phyloP scores from a whole-genome alignment of 2,113 vertebrate genomes.

The Oncorhynchus keta region DNA sequence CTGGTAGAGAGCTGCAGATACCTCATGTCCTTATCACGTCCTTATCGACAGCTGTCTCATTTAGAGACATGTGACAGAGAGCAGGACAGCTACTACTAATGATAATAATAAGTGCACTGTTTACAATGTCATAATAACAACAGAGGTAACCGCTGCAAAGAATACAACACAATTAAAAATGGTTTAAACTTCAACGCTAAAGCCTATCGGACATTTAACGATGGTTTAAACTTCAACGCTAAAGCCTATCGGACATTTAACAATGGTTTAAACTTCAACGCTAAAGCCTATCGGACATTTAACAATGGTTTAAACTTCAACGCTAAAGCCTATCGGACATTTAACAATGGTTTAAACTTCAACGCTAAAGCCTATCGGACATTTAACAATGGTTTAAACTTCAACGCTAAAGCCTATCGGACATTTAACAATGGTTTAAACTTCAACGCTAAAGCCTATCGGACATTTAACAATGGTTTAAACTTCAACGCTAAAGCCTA shows the following conservation, averaged over 20 bases:
- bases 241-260: constrained; percentile 84
- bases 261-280: constrained; percentile 66
- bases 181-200: constrained; percentile 71
- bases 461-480: constrained; percentile 75
- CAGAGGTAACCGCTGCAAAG: not conserved
- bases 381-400: constrained; percentile 68
- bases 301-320: constrained; percentile 68
- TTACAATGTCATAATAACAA: constrained; percentile 13
- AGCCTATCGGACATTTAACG: constrained; percentile 82
- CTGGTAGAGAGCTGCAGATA: too few relatives aligned
- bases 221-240: constrained; percentile 69
- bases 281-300: constrained; percentile 85
- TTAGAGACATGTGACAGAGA: not conserved
- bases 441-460: constrained; percentile 81
- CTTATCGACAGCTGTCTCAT: not conserved
- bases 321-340: constrained; percentile 85
- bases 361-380: constrained; percentile 85
- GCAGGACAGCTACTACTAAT: not conserved
- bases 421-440: constrained; percentile 73
- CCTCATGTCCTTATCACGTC: too few relatives aligned
- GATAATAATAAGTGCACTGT: constrained; percentile 23
- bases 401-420: constrained; percentile 83
- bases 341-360: constrained; percentile 65
- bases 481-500: constrained; percentile 79
- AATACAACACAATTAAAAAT: constrained; percentile 47